These are phyloP conservation scores for Lepus oiostolus DNA, from an alignment of 2,797 vertebrate species.

Conservation along the genomic window DNA sequence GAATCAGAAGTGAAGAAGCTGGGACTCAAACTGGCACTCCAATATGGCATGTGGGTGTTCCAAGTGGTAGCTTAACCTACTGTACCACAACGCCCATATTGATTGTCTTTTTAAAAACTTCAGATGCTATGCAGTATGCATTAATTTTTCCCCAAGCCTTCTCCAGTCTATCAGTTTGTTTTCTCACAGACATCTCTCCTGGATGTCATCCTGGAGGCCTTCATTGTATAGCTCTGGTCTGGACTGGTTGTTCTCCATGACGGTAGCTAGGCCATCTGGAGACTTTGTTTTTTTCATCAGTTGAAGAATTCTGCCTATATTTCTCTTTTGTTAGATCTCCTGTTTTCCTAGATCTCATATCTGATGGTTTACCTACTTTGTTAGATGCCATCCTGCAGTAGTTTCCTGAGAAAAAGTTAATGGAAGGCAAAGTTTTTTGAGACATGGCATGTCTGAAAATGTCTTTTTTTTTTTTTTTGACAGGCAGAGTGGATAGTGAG, in stretches of 20 bases:
- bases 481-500: too few species aligned
- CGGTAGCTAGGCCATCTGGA: not conserved
- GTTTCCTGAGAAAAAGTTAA: constrained; percentile 37
- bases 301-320: constrained; percentile 49
- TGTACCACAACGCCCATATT: too few species aligned
- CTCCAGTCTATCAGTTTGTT: not conserved
- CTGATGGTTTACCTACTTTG: not conserved
- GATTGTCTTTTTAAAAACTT: not conserved
- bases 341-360: not conserved
- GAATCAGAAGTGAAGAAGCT: too few species aligned
- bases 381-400: not conserved
- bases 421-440: constrained; percentile 14
- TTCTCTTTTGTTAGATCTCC: not conserved
- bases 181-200: constrained; percentile 19
- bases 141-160: constrained; percentile 13
- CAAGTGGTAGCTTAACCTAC: too few species aligned
- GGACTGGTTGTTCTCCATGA: not conserved
- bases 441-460: not conserved
- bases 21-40: too few species aligned
- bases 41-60: too few species aligned
- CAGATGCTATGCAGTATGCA: constrained; percentile 4
- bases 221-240: not conserved
- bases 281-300: not conserved
- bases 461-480: not conserved
- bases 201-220: not conserved